Percentiles rank a stretch among this genome's conserved stretches.
Conservation (phyloP, 2,888 invertebrate species). For the Athetis lepigone region DNA sequence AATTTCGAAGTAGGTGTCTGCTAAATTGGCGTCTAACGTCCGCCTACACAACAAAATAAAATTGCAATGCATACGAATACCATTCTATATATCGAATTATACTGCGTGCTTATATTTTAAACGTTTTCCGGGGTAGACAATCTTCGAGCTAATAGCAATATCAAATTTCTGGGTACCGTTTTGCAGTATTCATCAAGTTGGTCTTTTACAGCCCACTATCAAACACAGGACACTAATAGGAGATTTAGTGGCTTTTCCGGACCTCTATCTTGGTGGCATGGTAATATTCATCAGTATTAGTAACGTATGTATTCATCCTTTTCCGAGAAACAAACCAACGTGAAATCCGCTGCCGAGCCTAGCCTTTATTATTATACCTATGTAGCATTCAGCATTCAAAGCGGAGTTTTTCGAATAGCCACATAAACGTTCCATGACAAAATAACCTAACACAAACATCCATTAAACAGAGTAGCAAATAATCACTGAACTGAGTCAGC, state of each 20-base stretch:
- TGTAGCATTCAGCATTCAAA: background rate
- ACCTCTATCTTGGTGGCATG: background rate
- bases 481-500: conserved; percentile 55
- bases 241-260: conserved; percentile 9
- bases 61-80: conserved; percentile 48
- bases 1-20: conserved; percentile 36
- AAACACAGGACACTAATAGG: background rate
- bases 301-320: no score
- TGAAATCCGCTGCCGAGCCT: no score
- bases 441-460: conserved; percentile 28
- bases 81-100: conserved; percentile 31
- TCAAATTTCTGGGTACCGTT: conserved; percentile 27
- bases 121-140: conserved; percentile 37
- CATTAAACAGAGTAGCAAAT: conserved; percentile 37
- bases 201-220: conserved; percentile 21
- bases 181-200: conserved; percentile 8
- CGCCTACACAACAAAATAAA: conserved; percentile 53
- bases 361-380: no score
- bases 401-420: conserved; percentile 6
- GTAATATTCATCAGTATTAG: no score
- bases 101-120: conserved; percentile 41
- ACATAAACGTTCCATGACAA: conserved; percentile 12
- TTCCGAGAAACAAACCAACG: no score
- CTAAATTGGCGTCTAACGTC: conserved; percentile 44
- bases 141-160: conserved; percentile 18